These are phyloP conservation scores for Gracilinanus agilis DNA, from an alignment of 2,113 vertebrate genomes.

Conservation along the genomic window DNA sequence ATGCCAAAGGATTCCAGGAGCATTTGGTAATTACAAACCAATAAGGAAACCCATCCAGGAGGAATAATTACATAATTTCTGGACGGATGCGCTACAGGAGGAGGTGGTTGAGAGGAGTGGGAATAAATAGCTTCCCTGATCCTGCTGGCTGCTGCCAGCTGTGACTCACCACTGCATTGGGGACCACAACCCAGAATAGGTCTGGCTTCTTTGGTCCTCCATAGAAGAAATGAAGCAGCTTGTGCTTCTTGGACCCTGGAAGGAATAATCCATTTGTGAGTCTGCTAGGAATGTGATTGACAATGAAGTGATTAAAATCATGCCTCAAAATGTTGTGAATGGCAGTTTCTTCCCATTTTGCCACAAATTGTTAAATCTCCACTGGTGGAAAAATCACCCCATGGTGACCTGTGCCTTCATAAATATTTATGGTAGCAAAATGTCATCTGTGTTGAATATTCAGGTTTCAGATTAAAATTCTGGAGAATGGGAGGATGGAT, in stretches of 20 bases:
- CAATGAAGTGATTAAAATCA: slow-evolving; percentile 7
- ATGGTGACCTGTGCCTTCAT: slow-evolving; percentile 55
- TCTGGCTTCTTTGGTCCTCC: slow-evolving; percentile 55
- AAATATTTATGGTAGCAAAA: slow-evolving; percentile 68
- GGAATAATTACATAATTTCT: slow-evolving; percentile 87
- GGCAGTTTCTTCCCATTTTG: slow-evolving; percentile 9
- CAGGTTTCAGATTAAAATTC: slow-evolving; percentile 56
- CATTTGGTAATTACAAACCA: slow-evolving; percentile 85
- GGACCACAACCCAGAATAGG: slow-evolving; percentile 81
- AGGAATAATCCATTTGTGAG: slow-evolving; percentile 58
- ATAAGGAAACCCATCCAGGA: slow-evolving; percentile 84
- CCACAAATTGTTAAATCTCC: slow-evolving; percentile 40
- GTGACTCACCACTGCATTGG: slow-evolving; percentile 83
- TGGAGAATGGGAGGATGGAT: slow-evolving; percentile 40
- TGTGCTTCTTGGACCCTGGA: slow-evolving; percentile 51
- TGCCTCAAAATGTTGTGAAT: neutral
- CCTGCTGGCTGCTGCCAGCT: slow-evolving; percentile 73
- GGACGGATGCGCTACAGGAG: slow-evolving; percentile 75
- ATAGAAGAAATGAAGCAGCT: slow-evolving; percentile 75
- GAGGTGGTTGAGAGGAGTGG: slow-evolving; percentile 73
- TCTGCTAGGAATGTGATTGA: neutral
- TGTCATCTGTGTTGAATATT: slow-evolving; percentile 65
- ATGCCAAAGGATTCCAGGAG: slow-evolving; percentile 71
- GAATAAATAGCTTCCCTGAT: slow-evolving; percentile 85
- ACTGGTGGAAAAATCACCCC: slow-evolving; percentile 60